These are phyloP conservation scores for Cyrtodaria siliqua DNA, from an alignment of 2,888 invertebrate genomes.

Conservation along the genomic window DNA sequence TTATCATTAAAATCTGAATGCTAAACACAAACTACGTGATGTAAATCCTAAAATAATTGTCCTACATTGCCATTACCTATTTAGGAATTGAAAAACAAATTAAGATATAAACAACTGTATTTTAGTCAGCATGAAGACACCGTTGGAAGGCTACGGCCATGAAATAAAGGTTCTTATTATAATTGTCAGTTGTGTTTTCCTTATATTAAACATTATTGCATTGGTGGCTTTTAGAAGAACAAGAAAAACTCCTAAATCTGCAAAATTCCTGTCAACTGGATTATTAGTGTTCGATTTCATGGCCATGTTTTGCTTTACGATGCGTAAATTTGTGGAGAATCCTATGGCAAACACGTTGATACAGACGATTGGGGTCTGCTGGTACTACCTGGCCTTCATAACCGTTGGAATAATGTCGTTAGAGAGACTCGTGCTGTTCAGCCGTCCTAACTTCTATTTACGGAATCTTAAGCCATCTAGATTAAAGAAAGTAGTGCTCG, in stretches of 20 bases:
- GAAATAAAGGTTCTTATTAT: too few species aligned
- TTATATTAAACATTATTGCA: constrained; percentile 10
- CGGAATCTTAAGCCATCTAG: background rate
- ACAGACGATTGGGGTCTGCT: constrained; percentile 24
- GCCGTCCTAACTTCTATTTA: constrained; percentile 32
- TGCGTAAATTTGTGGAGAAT: constrained; percentile 28
- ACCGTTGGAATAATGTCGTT: constrained; percentile 47
- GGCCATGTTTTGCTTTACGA: constrained; percentile 17
- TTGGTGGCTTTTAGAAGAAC: constrained; percentile 4
- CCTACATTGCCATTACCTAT: too few species aligned
- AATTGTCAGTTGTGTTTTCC: constrained; percentile 4
- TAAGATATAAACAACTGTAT: too few species aligned
- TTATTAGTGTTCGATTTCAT: constrained; percentile 28
- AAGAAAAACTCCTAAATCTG: constrained; percentile 9
- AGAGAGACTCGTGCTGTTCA: constrained; percentile 35
- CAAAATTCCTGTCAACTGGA: constrained; percentile 40
- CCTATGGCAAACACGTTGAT: constrained; percentile 27
- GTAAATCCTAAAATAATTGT: too few species aligned
- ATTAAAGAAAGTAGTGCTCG: constrained; percentile 14
- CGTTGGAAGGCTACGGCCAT: too few species aligned
- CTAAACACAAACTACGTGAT: too few species aligned
- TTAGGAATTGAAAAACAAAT: too few species aligned
- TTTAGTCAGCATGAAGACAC: too few species aligned
- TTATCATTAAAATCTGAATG: too few species aligned
- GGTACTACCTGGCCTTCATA: constrained; percentile 24